These are phyloP conservation scores for Alectoris magna DNA, from an alignment of 2,797 vertebrate species.

Conservation along the genomic window DNA sequence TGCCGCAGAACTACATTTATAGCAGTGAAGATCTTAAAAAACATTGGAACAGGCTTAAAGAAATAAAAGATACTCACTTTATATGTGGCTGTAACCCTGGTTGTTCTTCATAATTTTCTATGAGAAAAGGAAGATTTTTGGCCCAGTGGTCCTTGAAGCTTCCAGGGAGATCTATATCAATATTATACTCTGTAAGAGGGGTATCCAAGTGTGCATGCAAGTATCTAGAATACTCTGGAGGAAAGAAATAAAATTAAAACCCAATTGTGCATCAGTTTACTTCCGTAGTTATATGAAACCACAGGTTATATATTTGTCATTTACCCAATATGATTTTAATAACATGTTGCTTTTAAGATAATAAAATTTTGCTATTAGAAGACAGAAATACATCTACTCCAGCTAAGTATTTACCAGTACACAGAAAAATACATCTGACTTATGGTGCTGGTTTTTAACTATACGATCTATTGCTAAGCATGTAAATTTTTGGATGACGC, in stretches of 20 bases:
- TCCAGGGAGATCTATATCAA: constrained; percentile 92
- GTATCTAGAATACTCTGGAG: constrained; percentile 94
- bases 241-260: background rate
- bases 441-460: background rate
- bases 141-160: constrained; percentile 99
- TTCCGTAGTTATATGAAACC: background rate
- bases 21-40: background rate
- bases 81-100: constrained; percentile 97
- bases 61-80: constrained; percentile 81
- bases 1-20: background rate
- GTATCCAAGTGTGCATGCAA: constrained; percentile 95
- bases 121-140: constrained; percentile 96
- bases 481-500: background rate
- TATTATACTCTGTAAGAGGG: constrained; percentile 92
- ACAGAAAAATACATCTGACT: background rate
- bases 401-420: background rate
- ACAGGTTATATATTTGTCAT: background rate
- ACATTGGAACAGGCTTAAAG: background rate
- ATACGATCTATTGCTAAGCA: background rate
- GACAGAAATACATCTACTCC: background rate
- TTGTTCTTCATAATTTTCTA: constrained; percentile 97
- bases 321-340: background rate
- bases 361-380: background rate
- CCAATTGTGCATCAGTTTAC: background rate
- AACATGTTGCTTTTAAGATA: background rate